A percentile compares a stretch with the other conserved stretches of the same genome.
Evolutionary conservation across 1,140 invertebrate genomes (phyloP).

Genomic region (Oryctes rhinoceros): DNA sequence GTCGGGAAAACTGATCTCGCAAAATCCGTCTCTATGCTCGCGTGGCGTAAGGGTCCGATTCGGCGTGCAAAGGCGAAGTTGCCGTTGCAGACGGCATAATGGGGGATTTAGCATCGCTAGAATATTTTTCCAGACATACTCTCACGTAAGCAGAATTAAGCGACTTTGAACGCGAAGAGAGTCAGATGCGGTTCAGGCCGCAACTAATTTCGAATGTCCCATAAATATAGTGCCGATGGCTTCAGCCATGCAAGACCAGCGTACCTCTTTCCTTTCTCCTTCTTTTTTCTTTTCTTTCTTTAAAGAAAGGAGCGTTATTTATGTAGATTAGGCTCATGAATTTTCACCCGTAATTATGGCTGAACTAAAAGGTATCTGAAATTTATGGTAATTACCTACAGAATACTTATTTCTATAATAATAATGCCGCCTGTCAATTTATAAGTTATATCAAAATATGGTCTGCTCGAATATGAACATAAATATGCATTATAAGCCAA

Average conservation of each 20-base stretch:
- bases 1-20: background rate
- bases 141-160: conserved; percentile 33
- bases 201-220: conserved; percentile 32
- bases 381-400: background rate
- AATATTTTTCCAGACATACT: conserved; percentile 23
- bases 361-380: background rate
- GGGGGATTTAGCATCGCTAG: conserved; percentile 19
- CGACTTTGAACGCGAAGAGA: conserved; percentile 17
- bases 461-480: too few species aligned
- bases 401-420: too few species aligned
- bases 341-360: background rate
- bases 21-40: background rate
- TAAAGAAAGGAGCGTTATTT: conserved; percentile 2
- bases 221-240: conserved; percentile 10
- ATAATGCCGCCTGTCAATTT: too few species aligned
- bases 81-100: conserved; percentile 14
- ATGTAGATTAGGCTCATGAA: conserved; percentile 8
- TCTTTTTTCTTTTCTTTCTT: background rate
- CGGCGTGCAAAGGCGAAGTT: background rate
- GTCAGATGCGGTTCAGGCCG: conserved; percentile 15
- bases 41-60: background rate
- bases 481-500: too few species aligned
- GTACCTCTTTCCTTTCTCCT: background rate
- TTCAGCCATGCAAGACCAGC: conserved; percentile 9
- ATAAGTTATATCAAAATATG: too few species aligned